Base-by-base conservation (phyloP, 2,797 vertebrate genomes). In the Chaunax sp. region DNA sequence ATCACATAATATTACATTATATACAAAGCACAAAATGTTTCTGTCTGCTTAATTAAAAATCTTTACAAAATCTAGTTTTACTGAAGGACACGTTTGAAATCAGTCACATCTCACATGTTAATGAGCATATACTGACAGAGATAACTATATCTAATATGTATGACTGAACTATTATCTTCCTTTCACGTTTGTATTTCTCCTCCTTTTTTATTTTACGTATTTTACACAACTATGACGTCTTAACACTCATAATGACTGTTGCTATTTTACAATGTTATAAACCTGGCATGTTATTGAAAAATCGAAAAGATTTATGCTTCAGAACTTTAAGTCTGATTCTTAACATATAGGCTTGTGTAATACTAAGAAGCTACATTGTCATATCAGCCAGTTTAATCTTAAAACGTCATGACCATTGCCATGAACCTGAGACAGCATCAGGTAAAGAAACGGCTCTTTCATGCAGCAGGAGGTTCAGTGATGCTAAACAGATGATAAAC, bases 371-470 rank as follows among this genome's bases (percentile, higher is more conserved):
- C 8, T 1, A 13, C 1, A 20, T 38, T 11, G 44, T 43, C 14
- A 20, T 5, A 38, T 3, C 16, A 44, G 20, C 13, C 18, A 19
- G 1, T 45, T 30, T 45, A 15, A 40, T 40, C 2, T 37, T 37
- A 37, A 37, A 37, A 37, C 35, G 13, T 13, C 40, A 33, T 37
- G 64, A 64, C 61, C 61, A 30, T 9, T 30, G 28, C 28, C 28
- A 33, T 80, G 68, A 77, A 67, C 80, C 77, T 59, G 53, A 69
- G 22, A 43, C 47, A 35, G 28, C 19, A 19, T 23, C 14, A 40
- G 12, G 30, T 26, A 15, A 37, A 51, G 38, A 77, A 20, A 30
- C 11, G 49, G 23, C 14, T 63, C 38, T 45, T 20, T 56, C 3
- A 20, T 63, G 69, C 64, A 63, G 57, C 58, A 64, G 54, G 52